Evolutionary conservation across 2,113 vertebrate species (phyloP), one percentile per base, ranked within the genome.

Genomic region (Numenius arquata): DNA sequence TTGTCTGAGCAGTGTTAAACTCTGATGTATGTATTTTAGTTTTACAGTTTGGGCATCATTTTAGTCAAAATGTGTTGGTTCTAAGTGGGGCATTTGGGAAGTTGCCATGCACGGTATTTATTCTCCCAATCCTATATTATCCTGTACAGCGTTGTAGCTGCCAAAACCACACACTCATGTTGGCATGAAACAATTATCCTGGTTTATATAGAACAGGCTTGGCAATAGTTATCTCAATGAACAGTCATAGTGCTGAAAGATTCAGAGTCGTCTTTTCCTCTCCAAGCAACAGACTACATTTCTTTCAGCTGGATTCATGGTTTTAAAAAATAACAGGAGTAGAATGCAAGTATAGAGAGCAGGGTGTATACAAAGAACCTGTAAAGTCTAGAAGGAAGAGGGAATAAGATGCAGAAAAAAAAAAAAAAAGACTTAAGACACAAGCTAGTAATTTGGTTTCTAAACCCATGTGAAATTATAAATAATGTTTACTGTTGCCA

Each of bases 401-500:
- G 86, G 59, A 88, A 82, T 30, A 40, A 84, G 68, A 71, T 53
- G 36, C 55, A 83, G 78, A 15, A 41, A 48, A 65, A 59, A 59
- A 14, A 6, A 59, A 80, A 65, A 91, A 56, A 56, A 47, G 17
- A 50, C 56, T 85, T 85, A 75, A 91, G 82, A 75, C 41, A 63
- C 61, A 93, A 83, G 56, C 68, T 89, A 95, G 84, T 68, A 85
- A 92, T 85, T 95, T 93, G 91, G 73, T 86, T 96, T 93, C 91
- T 87, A 91, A 96, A 85, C 77, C 70, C 70, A 40, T 82, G 86
- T 83, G 81, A 95, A 96, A 90, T 87, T 85, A 40, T 53, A 94
- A 89, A 80, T 65, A 66, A 75, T 93, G 89, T 92, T 95, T 95
- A 85, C 67, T 95, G 86, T 95, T 96, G 92, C 86, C 84, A 89